These are phyloP conservation scores for Sabatieria punctata DNA, from an alignment of 2,888 invertebrate species.

Conservation along the genomic window DNA sequence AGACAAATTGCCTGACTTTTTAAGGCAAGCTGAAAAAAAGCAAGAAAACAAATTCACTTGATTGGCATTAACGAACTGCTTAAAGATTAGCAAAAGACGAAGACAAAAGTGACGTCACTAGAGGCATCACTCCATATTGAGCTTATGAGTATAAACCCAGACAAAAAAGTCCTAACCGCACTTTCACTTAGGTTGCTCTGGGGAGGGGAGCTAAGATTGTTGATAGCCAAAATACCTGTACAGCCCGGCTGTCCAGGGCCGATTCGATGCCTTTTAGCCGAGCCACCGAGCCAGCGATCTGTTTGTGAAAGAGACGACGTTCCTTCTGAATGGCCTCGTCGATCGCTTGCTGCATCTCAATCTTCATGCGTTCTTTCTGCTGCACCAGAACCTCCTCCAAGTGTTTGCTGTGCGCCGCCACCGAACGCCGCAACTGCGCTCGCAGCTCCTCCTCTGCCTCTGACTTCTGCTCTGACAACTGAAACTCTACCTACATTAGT, in stretches of 20 bases:
- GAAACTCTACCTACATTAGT: conserved; percentile 24
- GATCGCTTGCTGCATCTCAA: conserved; percentile 36
- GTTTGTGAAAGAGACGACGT: conserved; percentile 48
- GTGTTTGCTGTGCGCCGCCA: conserved; percentile 62
- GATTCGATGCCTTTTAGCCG: conserved; percentile 57
- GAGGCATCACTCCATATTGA: too few species aligned
- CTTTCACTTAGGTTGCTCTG: too few species aligned
- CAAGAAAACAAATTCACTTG: too few species aligned
- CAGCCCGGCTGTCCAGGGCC: conserved; percentile 44
- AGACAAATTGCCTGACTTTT: too few species aligned
- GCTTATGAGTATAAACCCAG: too few species aligned
- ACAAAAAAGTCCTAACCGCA: too few species aligned
- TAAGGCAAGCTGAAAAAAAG: too few species aligned
- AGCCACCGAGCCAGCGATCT: conserved; percentile 54
- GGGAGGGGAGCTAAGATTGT: too few species aligned
- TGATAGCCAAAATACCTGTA: too few species aligned
- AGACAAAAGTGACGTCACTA: too few species aligned
- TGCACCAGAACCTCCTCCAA: conserved; percentile 34
- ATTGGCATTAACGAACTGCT: too few species aligned
- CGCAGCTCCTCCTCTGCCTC: conserved; percentile 49
- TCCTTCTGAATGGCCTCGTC: conserved; percentile 51
- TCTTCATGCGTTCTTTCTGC: conserved; percentile 43
- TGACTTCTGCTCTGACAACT: conserved; percentile 49
- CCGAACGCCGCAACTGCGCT: conserved; percentile 60
- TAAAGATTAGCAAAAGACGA: too few species aligned